Evolutionary conservation across 2,888 invertebrate genomes (phyloP).

Genomic region (Nymphalis c-album): DNA sequence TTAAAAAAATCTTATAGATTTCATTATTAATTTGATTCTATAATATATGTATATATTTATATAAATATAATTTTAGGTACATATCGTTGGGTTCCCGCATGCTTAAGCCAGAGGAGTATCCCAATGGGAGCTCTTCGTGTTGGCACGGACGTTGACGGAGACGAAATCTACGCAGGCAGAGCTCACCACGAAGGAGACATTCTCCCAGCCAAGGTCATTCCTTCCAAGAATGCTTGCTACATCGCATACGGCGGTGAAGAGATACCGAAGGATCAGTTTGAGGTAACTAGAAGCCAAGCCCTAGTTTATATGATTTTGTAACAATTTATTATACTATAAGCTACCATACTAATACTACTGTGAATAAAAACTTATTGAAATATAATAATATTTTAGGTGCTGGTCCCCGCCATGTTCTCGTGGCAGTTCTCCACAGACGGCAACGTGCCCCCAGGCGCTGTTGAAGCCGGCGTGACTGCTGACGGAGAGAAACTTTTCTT

Average conservation of each 20-base stretch:
- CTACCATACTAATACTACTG: not conserved
- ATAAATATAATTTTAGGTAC: conserved; percentile 55
- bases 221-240: conserved; percentile 84
- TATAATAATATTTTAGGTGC: conserved; percentile 64
- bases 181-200: conserved; percentile 84
- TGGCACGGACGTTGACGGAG: conserved; percentile 87
- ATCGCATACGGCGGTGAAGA: conserved; percentile 84
- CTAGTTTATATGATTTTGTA: no score
- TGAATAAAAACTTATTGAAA: not conserved
- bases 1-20: no score
- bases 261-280: conserved; percentile 83
- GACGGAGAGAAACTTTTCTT: conserved; percentile 86
- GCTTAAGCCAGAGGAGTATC: conserved; percentile 72
- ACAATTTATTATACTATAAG: no score
- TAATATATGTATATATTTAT: no score
- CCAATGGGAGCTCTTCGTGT: conserved; percentile 75
- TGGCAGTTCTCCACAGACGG: conserved; percentile 85
- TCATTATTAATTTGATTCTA: no score
- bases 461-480: conserved; percentile 83
- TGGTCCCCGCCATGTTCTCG: conserved; percentile 83
- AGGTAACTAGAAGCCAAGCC: conserved; percentile 62
- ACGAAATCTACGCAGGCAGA: conserved; percentile 87
- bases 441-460: conserved; percentile 83
- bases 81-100: conserved; percentile 78
- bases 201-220: conserved; percentile 86